Evolutionary conservation across 2,888 invertebrate species (phyloP).

Genomic region (Bombyx huttoni): DNA sequence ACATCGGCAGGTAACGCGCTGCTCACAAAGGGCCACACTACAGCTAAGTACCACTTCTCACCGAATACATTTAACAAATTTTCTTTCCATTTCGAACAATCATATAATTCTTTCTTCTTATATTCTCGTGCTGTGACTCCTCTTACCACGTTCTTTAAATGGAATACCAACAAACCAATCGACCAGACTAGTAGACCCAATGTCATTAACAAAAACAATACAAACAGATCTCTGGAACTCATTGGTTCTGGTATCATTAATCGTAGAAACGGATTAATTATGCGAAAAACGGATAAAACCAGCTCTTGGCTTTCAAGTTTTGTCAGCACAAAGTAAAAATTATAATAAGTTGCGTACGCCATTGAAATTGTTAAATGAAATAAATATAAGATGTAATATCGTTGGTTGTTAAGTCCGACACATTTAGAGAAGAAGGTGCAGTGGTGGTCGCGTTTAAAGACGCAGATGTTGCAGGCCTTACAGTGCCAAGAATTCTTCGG

Average conservation of each 20-base stretch:
- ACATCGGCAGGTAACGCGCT: conserved; percentile 32
- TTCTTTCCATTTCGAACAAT: conserved; percentile 75
- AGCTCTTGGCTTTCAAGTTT: conserved; percentile 24
- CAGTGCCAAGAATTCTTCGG: conserved; percentile 92
- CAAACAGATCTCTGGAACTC: conserved; percentile 25
- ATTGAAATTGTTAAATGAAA: conserved; percentile 78
- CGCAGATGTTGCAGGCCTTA: conserved; percentile 81
- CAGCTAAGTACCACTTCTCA: conserved; percentile 39
- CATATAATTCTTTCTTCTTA: conserved; percentile 52
- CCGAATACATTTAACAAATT: conserved; percentile 83
- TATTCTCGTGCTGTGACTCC: conserved; percentile 60
- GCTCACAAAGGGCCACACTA: conserved; percentile 33
- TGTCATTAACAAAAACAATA: conserved; percentile 28
- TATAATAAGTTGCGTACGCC: conserved; percentile 76
- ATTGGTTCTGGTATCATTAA: conserved; percentile 19
- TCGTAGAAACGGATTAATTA: conserved; percentile 30
- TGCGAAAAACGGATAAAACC: conserved; percentile 16
- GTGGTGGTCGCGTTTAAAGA: conserved; percentile 86
- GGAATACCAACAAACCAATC: conserved; percentile 24
- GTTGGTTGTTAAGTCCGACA: conserved; percentile 84
- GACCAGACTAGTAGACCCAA: conserved; percentile 27
- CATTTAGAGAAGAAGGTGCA: conserved; percentile 88
- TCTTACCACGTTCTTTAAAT: conserved; percentile 59
- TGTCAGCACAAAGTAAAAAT: conserved; percentile 74
- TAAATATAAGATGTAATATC: conserved; percentile 84